Percentiles rank a stretch among this genome's conserved stretches.
phyloP scores from a whole-genome alignment of 2,113 vertebrate species.

The Eurystomus gularis region DNA sequence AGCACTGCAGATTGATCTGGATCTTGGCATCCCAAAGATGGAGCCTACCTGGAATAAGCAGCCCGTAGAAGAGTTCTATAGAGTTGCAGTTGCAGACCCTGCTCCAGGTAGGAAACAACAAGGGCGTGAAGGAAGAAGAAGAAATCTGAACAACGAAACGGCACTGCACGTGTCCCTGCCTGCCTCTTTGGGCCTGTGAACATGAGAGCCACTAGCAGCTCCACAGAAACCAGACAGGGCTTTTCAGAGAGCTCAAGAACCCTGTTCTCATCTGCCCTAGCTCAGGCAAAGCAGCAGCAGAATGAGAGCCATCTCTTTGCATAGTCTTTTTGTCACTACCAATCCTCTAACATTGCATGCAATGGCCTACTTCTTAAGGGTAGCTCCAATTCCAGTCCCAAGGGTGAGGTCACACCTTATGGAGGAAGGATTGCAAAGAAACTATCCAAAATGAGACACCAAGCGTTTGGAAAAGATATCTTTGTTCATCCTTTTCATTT shows the following conservation, averaged over 20 bases:
- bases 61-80: neutral
- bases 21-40: neutral
- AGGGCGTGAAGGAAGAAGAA: neutral
- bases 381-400: neutral
- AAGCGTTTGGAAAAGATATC: neutral
- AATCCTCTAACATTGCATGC: neutral
- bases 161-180: too few species aligned
- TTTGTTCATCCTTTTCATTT: neutral
- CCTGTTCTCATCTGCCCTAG: neutral
- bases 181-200: neutral
- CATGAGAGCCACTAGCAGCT: neutral
- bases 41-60: neutral
- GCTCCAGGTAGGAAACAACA: neutral
- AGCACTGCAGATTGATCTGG: neutral
- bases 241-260: neutral
- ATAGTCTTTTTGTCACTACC: neutral
- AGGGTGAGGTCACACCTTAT: too few species aligned
- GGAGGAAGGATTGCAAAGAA: neutral
- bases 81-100: neutral
- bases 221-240: fast-evolving
- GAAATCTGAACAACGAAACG: neutral
- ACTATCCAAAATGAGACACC: neutral
- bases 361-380: neutral
- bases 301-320: neutral
- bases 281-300: neutral